Evolutionary conservation across 2,888 invertebrate species (phyloP).

Genomic region (Patella depressa): DNA sequence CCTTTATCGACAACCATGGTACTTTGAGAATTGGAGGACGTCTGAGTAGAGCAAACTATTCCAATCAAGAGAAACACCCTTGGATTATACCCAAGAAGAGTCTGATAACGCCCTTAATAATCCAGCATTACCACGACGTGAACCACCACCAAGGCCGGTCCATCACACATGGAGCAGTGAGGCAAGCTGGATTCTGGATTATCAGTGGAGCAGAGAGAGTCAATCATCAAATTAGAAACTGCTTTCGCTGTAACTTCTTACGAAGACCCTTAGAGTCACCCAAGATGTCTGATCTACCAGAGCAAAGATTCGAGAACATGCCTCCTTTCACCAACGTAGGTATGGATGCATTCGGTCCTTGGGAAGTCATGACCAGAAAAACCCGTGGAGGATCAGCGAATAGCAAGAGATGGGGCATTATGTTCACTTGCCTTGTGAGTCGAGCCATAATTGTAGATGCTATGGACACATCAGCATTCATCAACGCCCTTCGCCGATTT

Average conservation of each 20-base stretch:
- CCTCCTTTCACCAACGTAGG: constrained; percentile 20
- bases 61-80: constrained; percentile 8
- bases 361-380: constrained; percentile 11
- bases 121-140: not conserved
- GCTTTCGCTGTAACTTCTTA: not conserved
- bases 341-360: constrained; percentile 14
- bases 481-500: constrained; percentile 17
- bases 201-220: not conserved
- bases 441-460: constrained; percentile 13
- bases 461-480: constrained; percentile 17
- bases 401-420: constrained; percentile 17
- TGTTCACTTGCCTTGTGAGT: constrained; percentile 21
- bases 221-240: not conserved
- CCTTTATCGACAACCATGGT: not conserved
- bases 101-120: constrained; percentile 5
- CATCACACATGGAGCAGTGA: not conserved
- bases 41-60: not conserved
- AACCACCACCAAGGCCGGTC: constrained; percentile 11
- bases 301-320: not conserved
- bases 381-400: constrained; percentile 3
- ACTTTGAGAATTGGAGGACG: constrained; percentile 1
- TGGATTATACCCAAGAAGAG: not conserved
- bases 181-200: constrained; percentile 12
- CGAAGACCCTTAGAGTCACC: not conserved
- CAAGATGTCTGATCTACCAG: constrained; percentile 10